Base-by-base conservation (phyloP, 2,113 vertebrate genomes). In the Apus apus region DNA sequence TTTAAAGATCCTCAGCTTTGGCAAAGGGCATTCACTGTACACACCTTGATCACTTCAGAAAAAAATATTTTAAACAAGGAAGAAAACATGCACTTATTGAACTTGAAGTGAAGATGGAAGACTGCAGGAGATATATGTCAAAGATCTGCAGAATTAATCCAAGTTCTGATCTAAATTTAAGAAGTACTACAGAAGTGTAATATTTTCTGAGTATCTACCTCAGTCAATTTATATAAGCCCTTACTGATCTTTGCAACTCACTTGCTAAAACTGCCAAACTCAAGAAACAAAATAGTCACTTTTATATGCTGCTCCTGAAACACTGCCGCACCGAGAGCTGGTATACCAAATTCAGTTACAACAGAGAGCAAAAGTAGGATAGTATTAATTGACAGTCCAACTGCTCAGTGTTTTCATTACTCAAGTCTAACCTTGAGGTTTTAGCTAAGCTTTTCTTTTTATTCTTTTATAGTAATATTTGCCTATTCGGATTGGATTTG, bases 71-170 rank as follows among this genome's bases (percentile, higher is more conserved):
- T 23, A 46, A 65, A 40, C 61, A 22, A 10, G 13, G 40, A 88
- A 85, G 18, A 48, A 30, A 78, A 38, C 3, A 18, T 3, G 18
- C 13, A 6, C 57, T 70, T 30, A 68, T 87, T 27, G n/a, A 78
- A 66, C 54, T 67, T 15, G 16, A 87, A 80, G 17, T 8, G 6
- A 22, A 7, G 23, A 57, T 34, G 20, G 36, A 87, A 73, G 40
- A 66, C 50, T 54, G 27, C 26, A 70, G 0, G 5, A 80, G 36
- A 51, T 36, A 3, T 2, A 34, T 1, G 1, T 12, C 4, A 5
- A 76, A 78, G 16, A 16, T n/a, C 60, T 74, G 48, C 46, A 80
- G 16, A 72, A 91, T n/a, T 57, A 76, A 71, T 61, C 27, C 14
- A 54, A 53, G 36, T 29, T 12, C 56, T 50, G 17, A 32, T 43